These are phyloP conservation scores for Halocaridina rubra DNA, from an alignment of 2,888 invertebrate species.

Conservation along the genomic window DNA sequence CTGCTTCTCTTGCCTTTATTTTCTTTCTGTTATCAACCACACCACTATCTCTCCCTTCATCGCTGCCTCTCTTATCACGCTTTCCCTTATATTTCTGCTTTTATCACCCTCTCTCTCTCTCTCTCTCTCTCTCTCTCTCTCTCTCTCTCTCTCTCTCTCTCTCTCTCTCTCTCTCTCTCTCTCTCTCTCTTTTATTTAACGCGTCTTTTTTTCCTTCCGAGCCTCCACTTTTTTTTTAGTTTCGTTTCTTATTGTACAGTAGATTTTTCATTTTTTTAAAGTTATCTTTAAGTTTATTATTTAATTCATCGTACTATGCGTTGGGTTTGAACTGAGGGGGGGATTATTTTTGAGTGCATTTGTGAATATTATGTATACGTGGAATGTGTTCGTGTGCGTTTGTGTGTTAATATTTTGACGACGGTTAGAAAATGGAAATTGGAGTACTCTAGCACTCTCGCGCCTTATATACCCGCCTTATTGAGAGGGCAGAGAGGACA, in stretches of 20 bases:
- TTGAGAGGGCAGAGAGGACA: no score
- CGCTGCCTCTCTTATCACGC: not conserved
- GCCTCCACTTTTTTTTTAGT: not conserved
- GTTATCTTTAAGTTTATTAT: not conserved
- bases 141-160: not conserved
- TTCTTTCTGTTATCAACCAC: not conserved
- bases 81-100: not conserved
- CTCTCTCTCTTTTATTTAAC: not conserved
- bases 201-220: not conserved
- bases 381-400: no score
- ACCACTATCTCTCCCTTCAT: not conserved
- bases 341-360: no score
- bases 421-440: no score
- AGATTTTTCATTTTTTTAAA: not conserved
- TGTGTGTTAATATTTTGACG: no score
- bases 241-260: not conserved
- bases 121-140: not conserved
- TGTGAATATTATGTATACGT: no score
- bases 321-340: not conserved
- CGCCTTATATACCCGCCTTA: no score
- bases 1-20: not conserved
- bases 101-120: not conserved
- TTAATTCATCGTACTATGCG: not conserved
- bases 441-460: no score
- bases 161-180: not conserved